These are phyloP conservation scores for Lasioglossum lativentre DNA, from an alignment of 2,888 invertebrate species.

Conservation along the genomic window DNA sequence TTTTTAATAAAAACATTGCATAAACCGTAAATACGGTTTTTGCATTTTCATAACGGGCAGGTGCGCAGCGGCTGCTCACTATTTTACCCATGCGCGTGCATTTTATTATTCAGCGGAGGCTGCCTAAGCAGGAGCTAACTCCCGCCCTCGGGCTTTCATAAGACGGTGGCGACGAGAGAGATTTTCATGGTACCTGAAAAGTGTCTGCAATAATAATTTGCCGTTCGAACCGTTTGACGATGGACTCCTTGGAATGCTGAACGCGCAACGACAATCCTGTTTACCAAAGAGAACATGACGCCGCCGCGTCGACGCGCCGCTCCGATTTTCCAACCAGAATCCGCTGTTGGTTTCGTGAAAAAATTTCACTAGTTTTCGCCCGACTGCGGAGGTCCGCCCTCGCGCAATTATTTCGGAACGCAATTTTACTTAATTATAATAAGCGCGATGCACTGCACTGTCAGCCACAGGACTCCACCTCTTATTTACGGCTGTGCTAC, in stretches of 20 bases:
- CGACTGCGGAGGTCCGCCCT: not conserved
- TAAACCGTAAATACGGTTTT: not conserved
- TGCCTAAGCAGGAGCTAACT: not conserved
- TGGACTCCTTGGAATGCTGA: not conserved
- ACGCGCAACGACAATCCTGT: not conserved
- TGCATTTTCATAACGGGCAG: not conserved
- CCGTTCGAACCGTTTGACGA: not conserved
- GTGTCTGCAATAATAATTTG: conserved; percentile 5
- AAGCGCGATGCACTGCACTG: conserved; percentile 27
- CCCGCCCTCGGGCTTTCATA: not conserved
- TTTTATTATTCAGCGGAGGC: conserved; percentile 34
- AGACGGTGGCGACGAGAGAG: not conserved
- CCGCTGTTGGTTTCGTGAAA: not conserved
- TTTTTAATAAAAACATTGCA: not conserved
- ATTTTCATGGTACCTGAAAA: conserved; percentile 4
- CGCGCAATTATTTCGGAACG: conserved; percentile 26
- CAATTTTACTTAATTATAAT: conserved; percentile 46
- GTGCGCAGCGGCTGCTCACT: not conserved
- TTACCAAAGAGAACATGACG: not conserved
- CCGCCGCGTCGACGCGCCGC: too few relatives aligned
- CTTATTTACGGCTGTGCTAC: conserved; percentile 33
- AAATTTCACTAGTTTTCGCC: conserved; percentile 2
- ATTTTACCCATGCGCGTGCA: not conserved
- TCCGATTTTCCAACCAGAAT: not conserved
- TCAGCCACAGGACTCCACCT: conserved; percentile 28